A percentile compares a stretch with the other conserved stretches of the same genome.
phyloP scores from a whole-genome alignment of 2,113 vertebrate species.

The Ptilonorhynchus violaceus region DNA sequence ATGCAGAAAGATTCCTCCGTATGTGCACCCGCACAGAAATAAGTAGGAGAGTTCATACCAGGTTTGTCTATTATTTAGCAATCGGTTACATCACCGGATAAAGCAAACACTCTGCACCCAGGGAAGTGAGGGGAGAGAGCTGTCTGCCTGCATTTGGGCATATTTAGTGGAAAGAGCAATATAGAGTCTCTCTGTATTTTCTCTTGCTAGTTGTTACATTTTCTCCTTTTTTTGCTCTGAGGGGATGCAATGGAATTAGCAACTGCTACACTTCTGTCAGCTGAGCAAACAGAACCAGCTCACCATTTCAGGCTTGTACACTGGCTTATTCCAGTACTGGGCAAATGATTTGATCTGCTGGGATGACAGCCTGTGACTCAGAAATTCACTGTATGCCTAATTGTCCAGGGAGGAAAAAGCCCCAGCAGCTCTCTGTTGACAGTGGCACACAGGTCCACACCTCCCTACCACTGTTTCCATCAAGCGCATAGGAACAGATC shows the following conservation, averaged over 20 bases:
- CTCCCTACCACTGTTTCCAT: neutral
- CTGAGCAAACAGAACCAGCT: neutral
- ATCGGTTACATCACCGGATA: slow-evolving; percentile 29
- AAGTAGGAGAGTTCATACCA: slow-evolving; percentile 40
- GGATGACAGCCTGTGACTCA: neutral
- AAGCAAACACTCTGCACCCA: neutral
- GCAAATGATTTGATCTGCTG: neutral
- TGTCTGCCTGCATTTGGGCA: slow-evolving; percentile 17
- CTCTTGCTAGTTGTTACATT: neutral
- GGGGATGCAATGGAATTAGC: neutral
- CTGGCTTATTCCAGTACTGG: neutral
- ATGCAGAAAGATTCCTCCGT: neutral
- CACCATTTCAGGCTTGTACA: neutral
- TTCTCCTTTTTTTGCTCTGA: neutral
- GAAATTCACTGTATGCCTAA: neutral
- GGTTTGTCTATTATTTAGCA: slow-evolving; percentile 46
- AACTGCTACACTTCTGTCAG: neutral
- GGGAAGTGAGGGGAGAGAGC: neutral
- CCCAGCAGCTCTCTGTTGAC: neutral
- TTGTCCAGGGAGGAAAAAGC: neutral
- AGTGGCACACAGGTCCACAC: neutral
- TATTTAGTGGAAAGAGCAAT: neutral
- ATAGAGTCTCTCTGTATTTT: neutral
- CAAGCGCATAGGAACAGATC: neutral
- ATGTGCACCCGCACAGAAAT: neutral